Conservation (phyloP, 2,113 vertebrate species). For the Nannospalax galili region DNA sequence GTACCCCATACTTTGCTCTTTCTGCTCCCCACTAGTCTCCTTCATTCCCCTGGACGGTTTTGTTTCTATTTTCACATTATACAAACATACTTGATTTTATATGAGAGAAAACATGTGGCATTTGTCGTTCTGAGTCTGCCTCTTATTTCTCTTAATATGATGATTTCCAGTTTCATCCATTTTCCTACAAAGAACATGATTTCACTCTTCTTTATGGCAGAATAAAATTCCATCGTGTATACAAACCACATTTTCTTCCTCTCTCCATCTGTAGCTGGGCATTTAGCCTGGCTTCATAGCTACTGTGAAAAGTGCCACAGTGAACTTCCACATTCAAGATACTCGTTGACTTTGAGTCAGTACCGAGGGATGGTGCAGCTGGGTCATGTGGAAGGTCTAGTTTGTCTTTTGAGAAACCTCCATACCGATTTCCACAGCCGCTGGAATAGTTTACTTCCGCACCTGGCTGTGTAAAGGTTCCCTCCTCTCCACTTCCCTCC, state of each 20-base stretch:
- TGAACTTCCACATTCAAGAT: neutral
- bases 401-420: neutral
- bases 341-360: neutral
- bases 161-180: neutral
- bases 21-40: neutral
- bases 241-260: neutral
- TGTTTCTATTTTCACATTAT: neutral
- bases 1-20: no score
- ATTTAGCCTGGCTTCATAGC: neutral
- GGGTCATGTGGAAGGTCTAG: neutral
- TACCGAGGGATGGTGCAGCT: neutral
- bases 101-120: neutral
- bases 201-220: neutral
- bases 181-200: neutral
- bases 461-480: rapidly evolving
- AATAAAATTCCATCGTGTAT: neutral
- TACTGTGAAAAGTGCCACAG: neutral
- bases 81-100: neutral
- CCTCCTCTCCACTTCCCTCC: neutral
- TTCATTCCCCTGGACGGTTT: neutral
- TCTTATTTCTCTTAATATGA: neutral
- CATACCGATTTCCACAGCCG: neutral
- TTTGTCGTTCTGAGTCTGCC: neutral
- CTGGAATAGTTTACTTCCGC: neutral
- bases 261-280: neutral